A percentile compares a stretch with the other conserved stretches of the same genome.
Evolutionary conservation across 2,797 vertebrate species (phyloP).

Genomic region (Anomalospiza imberbis): DNA sequence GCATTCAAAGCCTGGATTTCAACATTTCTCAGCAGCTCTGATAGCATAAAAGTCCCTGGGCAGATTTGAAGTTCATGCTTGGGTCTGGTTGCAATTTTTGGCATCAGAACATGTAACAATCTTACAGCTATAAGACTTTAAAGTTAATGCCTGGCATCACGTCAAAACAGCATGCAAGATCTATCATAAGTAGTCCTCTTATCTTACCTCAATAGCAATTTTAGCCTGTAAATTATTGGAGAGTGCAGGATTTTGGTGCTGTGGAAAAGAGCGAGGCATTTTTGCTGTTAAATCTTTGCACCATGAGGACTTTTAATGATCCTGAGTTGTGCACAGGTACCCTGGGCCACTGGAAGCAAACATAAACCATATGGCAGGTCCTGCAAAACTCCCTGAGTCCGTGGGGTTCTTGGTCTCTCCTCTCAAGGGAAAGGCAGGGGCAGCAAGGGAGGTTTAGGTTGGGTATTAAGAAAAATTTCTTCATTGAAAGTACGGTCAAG

Average conservation of each 20-base stretch:
- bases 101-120: conserved; percentile 46
- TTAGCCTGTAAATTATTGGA: conserved; percentile 67
- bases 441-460: neutral
- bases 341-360: neutral
- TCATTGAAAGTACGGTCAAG: neutral
- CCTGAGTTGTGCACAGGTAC: neutral
- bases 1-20: conserved; percentile 38
- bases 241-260: conserved; percentile 15
- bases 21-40: conserved; percentile 17
- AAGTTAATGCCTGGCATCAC: conserved; percentile 58
- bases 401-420: rapidly evolving
- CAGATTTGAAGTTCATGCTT: conserved; percentile 53
- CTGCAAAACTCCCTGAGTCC: neutral
- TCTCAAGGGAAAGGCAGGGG: neutral
- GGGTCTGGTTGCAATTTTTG: conserved; percentile 63
- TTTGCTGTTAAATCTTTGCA: neutral
- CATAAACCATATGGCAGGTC: rapidly evolving
- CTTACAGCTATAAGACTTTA: conserved; percentile 47
- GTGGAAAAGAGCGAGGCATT: conserved; percentile 5
- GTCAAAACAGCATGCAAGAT: conserved; percentile 61
- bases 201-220: conserved; percentile 69
- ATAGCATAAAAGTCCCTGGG: conserved; percentile 36
- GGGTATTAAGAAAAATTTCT: neutral
- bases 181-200: conserved; percentile 65
- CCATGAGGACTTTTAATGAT: neutral